Base-by-base conservation (phyloP, 2,888 invertebrate genomes). In the Lymantria dispar region DNA sequence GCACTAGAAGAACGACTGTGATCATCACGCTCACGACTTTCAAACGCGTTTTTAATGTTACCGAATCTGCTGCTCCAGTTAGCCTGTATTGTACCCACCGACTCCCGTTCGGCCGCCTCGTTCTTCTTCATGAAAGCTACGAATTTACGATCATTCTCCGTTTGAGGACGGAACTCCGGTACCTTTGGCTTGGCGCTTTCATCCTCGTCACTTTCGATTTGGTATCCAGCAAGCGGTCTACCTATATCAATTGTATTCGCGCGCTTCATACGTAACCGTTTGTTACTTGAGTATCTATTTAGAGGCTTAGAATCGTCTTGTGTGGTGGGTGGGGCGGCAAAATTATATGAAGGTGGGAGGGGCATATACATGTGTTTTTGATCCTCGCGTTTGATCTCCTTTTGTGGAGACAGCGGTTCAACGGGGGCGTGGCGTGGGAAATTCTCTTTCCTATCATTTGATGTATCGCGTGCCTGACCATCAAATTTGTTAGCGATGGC, bases 241-340 rank as follows among this genome's bases (percentile, higher is more conserved):
- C 97, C 96, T 75, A 97, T 96, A 74, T 97, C 97, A 58, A 97
- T 96, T 0, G 97, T 97, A 67, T 97, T 97, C 3, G 97, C 97
- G 12, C 97, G 93, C 81, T 97, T 97, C 94, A 97, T 96, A 68
- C 95, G 94, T 22, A 94, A 89, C 12, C 69, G 63, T 73, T 95
- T 96, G 56, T 91, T 93, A 45, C 89, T 88, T 50, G 90, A 88
- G 63, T 93, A 94, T 53, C 92, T 76, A 60, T 80, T 86, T 0
- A 81, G 69, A 1, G 87, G 80, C 55, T 83, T 86, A 9, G 87
- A 75, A 37, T 76, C 64, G 39, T 92, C 92, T 8, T 86, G 87
- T 1, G 72, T 58, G 0, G 75, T 56, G 8, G 82, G 80, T 0
- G 80, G 80, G 5, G 85, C 85, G 3, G 86, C 88, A 50, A 90